Evolutionary conservation across 2,113 vertebrate genomes (phyloP).

Genomic region (Odontophorus gujanensis): DNA sequence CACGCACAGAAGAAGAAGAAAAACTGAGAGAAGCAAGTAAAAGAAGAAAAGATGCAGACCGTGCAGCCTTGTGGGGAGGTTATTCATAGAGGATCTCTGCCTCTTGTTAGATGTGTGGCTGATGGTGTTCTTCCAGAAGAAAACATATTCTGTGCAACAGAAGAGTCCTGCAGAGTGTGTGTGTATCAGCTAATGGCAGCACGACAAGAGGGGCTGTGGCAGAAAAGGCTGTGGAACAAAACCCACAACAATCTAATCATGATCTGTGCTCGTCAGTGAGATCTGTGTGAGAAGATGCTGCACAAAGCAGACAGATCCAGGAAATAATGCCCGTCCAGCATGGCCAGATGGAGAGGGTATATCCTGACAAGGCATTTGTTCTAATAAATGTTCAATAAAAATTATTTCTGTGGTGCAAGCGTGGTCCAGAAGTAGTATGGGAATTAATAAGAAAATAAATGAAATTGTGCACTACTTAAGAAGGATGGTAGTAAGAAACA

Average conservation of each 20-base stretch:
- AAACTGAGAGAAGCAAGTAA: background rate
- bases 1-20: fast-evolving
- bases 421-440: conserved; percentile 44
- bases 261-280: conserved; percentile 18
- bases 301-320: conserved; percentile 60
- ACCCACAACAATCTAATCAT: conserved; percentile 50
- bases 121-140: background rate
- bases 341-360: conserved; percentile 59
- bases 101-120: conserved; percentile 26
- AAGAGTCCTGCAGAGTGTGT: background rate
- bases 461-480: background rate
- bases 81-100: conserved; percentile 49
- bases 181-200: background rate
- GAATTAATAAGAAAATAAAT: conserved; percentile 51
- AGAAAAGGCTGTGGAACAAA: background rate
- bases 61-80: background rate
- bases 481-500: background rate
- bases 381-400: conserved; percentile 63
- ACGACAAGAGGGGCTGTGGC: background rate
- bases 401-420: conserved; percentile 38
- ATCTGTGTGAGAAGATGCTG: conserved; percentile 27
- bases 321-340: conserved; percentile 57
- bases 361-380: conserved; percentile 67
- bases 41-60: background rate
- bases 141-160: background rate